These are phyloP conservation scores for Cydia splendana DNA, from an alignment of 1,140 invertebrate genomes.

Conservation along the genomic window DNA sequence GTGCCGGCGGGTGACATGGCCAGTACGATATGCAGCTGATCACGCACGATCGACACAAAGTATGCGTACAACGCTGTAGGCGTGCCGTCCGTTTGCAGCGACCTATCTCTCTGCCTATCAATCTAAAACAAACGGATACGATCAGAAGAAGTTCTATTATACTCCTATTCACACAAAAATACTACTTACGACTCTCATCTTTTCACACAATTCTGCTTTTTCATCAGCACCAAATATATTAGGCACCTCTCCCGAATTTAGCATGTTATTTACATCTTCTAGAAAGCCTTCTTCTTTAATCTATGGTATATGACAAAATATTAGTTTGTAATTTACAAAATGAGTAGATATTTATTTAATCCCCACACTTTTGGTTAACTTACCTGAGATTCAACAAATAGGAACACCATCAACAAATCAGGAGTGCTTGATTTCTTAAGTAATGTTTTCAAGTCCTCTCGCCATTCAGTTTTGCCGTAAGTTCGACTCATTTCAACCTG, in stretches of 20 bases:
- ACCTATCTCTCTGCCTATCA: slow-evolving; percentile 93
- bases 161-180: not conserved
- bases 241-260: slow-evolving; percentile 96
- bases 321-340: not conserved
- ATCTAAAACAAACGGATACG: slow-evolving; percentile 74
- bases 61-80: slow-evolving; percentile 94
- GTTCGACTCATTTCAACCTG: slow-evolving; percentile 94
- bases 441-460: slow-evolving; percentile 93
- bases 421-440: slow-evolving; percentile 89
- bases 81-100: slow-evolving; percentile 95
- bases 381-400: slow-evolving; percentile 94
- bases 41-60: slow-evolving; percentile 92
- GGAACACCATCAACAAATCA: slow-evolving; percentile 94
- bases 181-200: slow-evolving; percentile 86
- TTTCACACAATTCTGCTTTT: slow-evolving; percentile 95
- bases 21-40: slow-evolving; percentile 95
- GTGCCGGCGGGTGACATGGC: slow-evolving; percentile 96
- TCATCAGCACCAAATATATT: slow-evolving; percentile 96
- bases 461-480: slow-evolving; percentile 92
- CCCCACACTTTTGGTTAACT: not conserved
- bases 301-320: slow-evolving; percentile 63
- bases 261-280: slow-evolving; percentile 96
- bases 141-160: not conserved
- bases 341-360: not conserved
- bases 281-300: slow-evolving; percentile 96